Percentiles rank a stretch among this genome's conserved stretches.
These are phyloP conservation scores for Cryptosula pallasiana DNA, from an alignment of 2,888 invertebrate species.

Conservation along the genomic window DNA sequence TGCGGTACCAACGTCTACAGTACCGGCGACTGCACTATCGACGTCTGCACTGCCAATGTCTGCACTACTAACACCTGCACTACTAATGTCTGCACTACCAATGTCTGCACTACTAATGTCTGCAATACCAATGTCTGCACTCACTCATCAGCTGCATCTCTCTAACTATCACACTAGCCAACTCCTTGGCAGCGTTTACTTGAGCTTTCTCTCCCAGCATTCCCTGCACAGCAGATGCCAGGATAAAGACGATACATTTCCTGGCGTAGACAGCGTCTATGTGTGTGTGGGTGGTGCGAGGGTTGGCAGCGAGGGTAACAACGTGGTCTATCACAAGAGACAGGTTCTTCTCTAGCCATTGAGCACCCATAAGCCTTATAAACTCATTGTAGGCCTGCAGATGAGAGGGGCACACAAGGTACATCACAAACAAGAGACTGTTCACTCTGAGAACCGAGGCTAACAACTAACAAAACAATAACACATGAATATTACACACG, in stretches of 20 bases:
- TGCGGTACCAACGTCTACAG: too few species aligned
- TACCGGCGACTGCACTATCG: too few species aligned
- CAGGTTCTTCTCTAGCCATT: conserved; percentile 90
- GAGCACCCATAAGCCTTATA: conserved; percentile 84
- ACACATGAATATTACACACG: too few species aligned
- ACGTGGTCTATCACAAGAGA: conserved; percentile 80
- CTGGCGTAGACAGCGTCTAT: conserved; percentile 96
- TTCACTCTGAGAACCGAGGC: too few species aligned
- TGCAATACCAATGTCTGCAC: too few species aligned
- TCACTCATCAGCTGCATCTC: conserved; percentile 70
- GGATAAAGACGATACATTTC: conserved; percentile 91
- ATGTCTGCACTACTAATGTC: too few species aligned
- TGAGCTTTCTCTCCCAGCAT: conserved; percentile 96
- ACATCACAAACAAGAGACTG: too few species aligned
- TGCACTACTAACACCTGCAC: too few species aligned
- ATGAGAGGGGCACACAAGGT: background rate
- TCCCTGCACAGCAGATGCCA: conserved; percentile 83
- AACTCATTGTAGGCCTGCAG: conserved; percentile 87
- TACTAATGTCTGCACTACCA: too few species aligned
- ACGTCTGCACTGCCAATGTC: too few species aligned
- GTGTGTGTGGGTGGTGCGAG: conserved; percentile 82
- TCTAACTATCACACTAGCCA: conserved; percentile 82
- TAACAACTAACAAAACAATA: too few species aligned
- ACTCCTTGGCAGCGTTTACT: conserved; percentile 81
- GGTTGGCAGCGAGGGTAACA: conserved; percentile 83